These are phyloP conservation scores for Silurus asotus DNA, from an alignment of 2,113 vertebrate genomes.

Conservation along the genomic window DNA sequence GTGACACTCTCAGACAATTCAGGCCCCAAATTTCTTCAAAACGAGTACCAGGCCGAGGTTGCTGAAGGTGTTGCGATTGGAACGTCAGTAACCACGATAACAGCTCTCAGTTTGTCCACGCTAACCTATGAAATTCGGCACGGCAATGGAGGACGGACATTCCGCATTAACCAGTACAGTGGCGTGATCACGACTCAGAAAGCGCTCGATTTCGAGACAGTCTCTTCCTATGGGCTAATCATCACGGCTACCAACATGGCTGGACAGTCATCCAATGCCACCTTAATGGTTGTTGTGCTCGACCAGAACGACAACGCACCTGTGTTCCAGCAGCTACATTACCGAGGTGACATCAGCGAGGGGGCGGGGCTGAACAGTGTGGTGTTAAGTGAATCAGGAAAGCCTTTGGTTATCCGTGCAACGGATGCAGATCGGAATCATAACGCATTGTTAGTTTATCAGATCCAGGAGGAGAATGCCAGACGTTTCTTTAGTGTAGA, in stretches of 20 bases:
- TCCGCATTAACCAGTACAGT: conserved; percentile 92
- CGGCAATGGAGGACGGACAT: conserved; percentile 80
- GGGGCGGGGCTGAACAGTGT: conserved; percentile 88
- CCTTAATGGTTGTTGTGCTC: conserved; percentile 82
- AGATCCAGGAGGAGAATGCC: conserved; percentile 92
- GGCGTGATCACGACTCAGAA: conserved; percentile 88
- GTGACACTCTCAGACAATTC: conserved; percentile 92
- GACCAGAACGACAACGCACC: conserved; percentile 96
- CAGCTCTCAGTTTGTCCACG: conserved; percentile 89
- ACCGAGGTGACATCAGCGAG: conserved; percentile 87
- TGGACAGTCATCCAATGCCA: conserved; percentile 88
- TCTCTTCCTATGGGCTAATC: conserved; percentile 78
- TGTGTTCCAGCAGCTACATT: conserved; percentile 85
- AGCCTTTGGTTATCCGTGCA: conserved; percentile 88
- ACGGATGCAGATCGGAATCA: conserved; percentile 90
- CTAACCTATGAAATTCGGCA: conserved; percentile 89
- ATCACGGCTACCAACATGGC: conserved; percentile 96
- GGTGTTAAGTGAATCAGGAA: conserved; percentile 78
- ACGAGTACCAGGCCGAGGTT: conserved; percentile 89
- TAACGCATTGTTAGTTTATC: conserved; percentile 90
- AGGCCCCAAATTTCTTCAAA: conserved; percentile 86
- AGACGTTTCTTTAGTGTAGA: conserved; percentile 93
- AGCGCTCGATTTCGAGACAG: conserved; percentile 82
- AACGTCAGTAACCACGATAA: conserved; percentile 84
- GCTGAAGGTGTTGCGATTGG: conserved; percentile 86